A percentile compares a stretch with the other conserved stretches of the same genome.
phyloP scores from a whole-genome alignment of 1,140 invertebrate genomes.

The Trachymyrmex septentrionalis region DNA sequence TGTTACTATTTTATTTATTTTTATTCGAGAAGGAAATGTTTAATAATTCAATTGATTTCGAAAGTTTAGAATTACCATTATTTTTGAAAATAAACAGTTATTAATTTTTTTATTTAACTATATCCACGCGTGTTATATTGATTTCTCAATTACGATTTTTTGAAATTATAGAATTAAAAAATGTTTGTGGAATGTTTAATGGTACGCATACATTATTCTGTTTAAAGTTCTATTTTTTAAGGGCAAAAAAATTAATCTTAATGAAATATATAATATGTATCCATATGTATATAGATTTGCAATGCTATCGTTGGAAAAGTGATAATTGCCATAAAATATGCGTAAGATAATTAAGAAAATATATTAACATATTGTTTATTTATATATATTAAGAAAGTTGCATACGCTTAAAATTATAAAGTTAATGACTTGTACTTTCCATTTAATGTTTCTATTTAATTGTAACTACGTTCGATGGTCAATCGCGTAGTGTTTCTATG shows the following conservation, averaged over 20 bases:
- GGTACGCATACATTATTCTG: not conserved
- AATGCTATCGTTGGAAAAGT: not conserved
- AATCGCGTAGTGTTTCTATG: not conserved
- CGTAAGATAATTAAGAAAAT: not conserved
- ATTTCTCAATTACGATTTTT: not conserved
- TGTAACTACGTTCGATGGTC: not conserved
- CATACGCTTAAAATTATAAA: not conserved
- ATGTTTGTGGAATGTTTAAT: not conserved
- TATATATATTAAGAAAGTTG: not conserved
- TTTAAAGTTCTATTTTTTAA: not conserved
- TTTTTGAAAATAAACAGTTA: not conserved
- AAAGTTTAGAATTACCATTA: not conserved
- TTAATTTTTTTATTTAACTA: not conserved
- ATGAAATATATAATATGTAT: not conserved
- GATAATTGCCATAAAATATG: not conserved
- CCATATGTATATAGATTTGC: not conserved
- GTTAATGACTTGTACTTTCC: not conserved
- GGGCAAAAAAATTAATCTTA: not conserved
- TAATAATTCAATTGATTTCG: not conserved
- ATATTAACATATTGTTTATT: not conserved
- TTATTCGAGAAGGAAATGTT: not conserved
- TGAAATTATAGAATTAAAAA: not conserved
- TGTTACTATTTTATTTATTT: no score
- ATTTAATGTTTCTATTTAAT: not conserved
- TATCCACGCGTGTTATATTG: not conserved